These are phyloP conservation scores for Gallirallus australis DNA, from an alignment of 2,797 vertebrate species.

Conservation along the genomic window DNA sequence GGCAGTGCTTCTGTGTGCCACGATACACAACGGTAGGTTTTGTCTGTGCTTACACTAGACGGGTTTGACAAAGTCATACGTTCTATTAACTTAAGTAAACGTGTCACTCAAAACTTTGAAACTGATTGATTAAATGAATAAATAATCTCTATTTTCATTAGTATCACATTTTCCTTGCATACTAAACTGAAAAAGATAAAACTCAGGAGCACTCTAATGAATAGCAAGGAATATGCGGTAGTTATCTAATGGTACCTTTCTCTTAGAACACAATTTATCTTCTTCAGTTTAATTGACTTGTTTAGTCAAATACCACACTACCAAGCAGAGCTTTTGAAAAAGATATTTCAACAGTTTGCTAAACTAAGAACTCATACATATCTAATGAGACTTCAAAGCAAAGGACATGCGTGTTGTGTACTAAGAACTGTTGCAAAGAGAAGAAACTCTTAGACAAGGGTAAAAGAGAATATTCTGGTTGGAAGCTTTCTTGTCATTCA, in stretches of 20 bases:
- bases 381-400: constrained; percentile 13
- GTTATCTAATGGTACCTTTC: constrained; percentile 53
- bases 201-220: constrained; percentile 31
- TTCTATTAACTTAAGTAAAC: constrained; percentile 55
- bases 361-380: constrained; percentile 26
- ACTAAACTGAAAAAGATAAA: constrained; percentile 47
- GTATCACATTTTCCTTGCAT: constrained; percentile 33
- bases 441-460: background rate
- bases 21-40: background rate
- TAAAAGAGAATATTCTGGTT: background rate
- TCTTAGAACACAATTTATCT: constrained; percentile 51
- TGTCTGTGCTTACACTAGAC: background rate
- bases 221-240: constrained; percentile 10
- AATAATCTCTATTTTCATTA: constrained; percentile 57
- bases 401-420: background rate
- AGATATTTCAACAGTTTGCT: constrained; percentile 7
- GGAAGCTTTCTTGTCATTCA: background rate
- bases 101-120: constrained; percentile 52
- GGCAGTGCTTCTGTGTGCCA: background rate
- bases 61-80: background rate
- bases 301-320: constrained; percentile 54
- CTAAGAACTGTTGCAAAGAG: background rate
- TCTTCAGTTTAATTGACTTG: constrained; percentile 58
- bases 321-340: background rate
- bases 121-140: constrained; percentile 58